These are phyloP conservation scores for Penaeus monodon DNA, from an alignment of 2,888 invertebrate species.

Conservation along the genomic window DNA sequence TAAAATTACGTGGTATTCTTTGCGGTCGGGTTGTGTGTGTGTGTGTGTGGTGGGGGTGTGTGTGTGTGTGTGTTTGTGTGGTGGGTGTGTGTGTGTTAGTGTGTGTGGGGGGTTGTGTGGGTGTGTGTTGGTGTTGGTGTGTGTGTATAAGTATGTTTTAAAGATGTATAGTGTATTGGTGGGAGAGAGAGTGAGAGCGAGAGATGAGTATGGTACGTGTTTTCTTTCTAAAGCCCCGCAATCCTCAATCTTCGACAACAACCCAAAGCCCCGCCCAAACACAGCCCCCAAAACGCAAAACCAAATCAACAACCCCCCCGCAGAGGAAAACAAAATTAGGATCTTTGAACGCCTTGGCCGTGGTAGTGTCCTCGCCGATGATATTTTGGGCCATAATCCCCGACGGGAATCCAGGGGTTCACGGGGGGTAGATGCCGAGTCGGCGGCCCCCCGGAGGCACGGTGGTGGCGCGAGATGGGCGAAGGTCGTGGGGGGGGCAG, in stretches of 20 bases:
- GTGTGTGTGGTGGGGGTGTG: no score
- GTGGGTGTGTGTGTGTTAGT: no score
- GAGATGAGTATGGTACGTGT: no score
- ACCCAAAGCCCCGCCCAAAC: no score
- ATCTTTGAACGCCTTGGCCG: constrained; percentile 66
- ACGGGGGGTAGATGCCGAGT: constrained; percentile 68
- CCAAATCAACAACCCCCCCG: not conserved
- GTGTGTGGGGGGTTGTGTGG: not conserved
- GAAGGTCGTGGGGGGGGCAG: constrained; percentile 68
- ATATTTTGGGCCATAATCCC: constrained; percentile 66
- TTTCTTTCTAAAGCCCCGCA: no score
- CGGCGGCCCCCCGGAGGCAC: constrained; percentile 67
- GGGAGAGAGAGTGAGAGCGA: no score
- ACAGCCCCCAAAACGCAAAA: no score
- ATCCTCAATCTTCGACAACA: no score
- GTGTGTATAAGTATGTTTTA: not conserved
- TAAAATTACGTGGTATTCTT: no score
- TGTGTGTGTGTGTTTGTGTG: no score
- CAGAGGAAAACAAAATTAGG: constrained; percentile 43
- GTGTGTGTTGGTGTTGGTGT: not conserved
- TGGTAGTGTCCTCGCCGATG: constrained; percentile 67
- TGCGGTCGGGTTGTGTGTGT: no score
- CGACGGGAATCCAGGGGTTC: constrained; percentile 67
- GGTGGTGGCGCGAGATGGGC: constrained; percentile 67
- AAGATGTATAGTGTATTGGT: not conserved